Base-by-base conservation (phyloP, 35 echinoderm and acorn worm genomes). In the Eucidaris tribuloides region DNA sequence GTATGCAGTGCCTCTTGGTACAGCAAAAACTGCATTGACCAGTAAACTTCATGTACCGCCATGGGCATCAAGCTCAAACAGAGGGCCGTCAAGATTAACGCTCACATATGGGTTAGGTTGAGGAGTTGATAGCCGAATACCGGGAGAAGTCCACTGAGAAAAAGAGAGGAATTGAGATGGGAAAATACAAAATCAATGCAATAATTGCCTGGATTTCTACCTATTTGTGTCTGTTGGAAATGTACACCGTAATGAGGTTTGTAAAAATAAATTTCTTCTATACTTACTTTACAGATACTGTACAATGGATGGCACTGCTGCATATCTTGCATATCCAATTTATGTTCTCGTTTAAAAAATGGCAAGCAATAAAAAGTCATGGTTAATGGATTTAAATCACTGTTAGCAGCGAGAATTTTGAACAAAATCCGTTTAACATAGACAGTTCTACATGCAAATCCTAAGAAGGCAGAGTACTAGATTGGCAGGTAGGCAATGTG, bases 21-120 rank as follows among this genome's bases (percentile, higher is more conserved):
- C 79, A 32, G 96, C 81, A 2, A 99, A 32, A 0, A 88, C 96
- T 3, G 90, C n/a, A 19, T 43, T 64, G 35, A 31, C 79, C 62
- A 5, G 76, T 86, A n/a, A 18, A 41, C 60, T 71, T 99, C 81
- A 34, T 87, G 55, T 25, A 93, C 79, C 11, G 91, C 91, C 61
- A 99, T 46, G n/a, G 3, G 96, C 96, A 88, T 99, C 96, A 33
- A 92, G 79, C 30, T 89, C 96, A 80, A 31, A 78, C n/a, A n/a
- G n/a, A n/a, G n/a, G 28, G 79, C 33, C 9, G 87, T 87, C 15
- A 99, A 28, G 39, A 99, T 85, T 17, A 99, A n/a, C 50, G 90
- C 79, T 28, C 18, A n/a, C n/a, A n/a, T 23, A 33, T 22, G 24
- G 40, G 61, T 19, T 31, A 49, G 9, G 25, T 65, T 40, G 3